phyloP scores from a whole-genome alignment of 2,797 vertebrate species.

The Scleropages formosus region DNA sequence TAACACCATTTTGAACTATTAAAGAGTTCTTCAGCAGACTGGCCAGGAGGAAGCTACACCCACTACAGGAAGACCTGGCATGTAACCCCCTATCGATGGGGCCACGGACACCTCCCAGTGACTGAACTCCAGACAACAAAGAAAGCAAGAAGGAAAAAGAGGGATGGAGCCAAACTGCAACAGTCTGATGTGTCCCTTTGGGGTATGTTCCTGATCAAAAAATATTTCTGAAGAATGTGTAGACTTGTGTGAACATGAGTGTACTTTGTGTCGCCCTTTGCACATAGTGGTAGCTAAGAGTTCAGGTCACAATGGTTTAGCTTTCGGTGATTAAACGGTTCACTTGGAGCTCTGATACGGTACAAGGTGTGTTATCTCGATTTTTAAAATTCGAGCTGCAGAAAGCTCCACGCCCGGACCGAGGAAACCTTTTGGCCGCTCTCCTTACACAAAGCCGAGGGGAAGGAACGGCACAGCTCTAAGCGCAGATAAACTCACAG shows the following conservation, averaged over 20 bases:
- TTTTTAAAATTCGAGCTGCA: conserved; percentile 12
- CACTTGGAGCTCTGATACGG: too few relatives aligned
- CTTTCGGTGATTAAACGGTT: too few relatives aligned
- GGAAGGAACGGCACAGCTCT: neutral
- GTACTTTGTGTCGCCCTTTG: too few relatives aligned
- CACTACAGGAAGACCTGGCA: conserved; percentile 48
- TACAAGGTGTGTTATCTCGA: too few relatives aligned
- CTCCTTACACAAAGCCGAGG: neutral
- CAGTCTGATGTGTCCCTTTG: neutral
- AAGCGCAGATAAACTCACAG: neutral
- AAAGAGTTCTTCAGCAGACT: conserved; percentile 37
- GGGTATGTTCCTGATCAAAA: neutral
- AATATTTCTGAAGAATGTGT: too few relatives aligned
- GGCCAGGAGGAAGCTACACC: conserved; percentile 49
- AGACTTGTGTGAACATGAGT: too few relatives aligned
- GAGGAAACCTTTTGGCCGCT: neutral
- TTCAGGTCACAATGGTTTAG: too few relatives aligned
- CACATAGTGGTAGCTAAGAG: too few relatives aligned
- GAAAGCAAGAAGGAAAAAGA: neutral
- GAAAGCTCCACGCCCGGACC: conserved; percentile 11
- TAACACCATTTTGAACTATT: conserved; percentile 37
- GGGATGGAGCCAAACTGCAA: neutral
- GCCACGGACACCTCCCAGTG: conserved; percentile 22
- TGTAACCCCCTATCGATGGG: conserved; percentile 37
- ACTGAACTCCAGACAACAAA: conserved; percentile 5